Evolutionary conservation across 2,113 vertebrate genomes (phyloP).

Genomic region (Campylomormyrus tamandua): DNA sequence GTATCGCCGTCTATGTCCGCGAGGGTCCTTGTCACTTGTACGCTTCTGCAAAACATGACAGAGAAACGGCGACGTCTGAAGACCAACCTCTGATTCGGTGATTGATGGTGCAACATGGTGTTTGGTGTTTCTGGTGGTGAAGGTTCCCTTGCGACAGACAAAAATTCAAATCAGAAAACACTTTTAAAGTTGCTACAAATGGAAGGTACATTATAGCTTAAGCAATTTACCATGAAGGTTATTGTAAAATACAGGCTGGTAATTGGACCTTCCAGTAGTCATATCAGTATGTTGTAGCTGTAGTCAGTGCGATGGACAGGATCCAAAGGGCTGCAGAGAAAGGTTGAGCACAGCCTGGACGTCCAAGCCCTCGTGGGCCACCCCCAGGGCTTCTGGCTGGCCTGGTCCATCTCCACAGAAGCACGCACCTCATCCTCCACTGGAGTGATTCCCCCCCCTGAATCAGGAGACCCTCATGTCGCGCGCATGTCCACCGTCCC

Average conservation of each 20-base stretch:
- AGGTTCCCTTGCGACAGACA: not conserved
- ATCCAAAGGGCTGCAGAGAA: constrained; percentile 44
- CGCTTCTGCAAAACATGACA: not conserved
- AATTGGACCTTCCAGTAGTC: not conserved
- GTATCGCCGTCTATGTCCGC: not conserved
- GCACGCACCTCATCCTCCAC: constrained; percentile 54
- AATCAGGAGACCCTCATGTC: constrained; percentile 50
- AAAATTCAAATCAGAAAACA: not conserved
- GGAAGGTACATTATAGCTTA: not conserved
- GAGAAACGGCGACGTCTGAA: not conserved
- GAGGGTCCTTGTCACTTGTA: not conserved
- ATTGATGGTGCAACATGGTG: not conserved
- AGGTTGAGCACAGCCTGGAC: constrained; percentile 58
- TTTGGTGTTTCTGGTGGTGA: not conserved
- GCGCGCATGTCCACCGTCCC: constrained; percentile 35
- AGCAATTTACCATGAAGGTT: not conserved
- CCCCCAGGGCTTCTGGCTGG: constrained; percentile 49
- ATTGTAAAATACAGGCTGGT: not conserved
- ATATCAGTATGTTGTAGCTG: not conserved
- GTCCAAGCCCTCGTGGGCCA: constrained; percentile 49
- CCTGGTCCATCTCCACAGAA: constrained; percentile 52
- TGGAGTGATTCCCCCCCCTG: constrained; percentile 51
- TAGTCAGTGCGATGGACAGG: not conserved
- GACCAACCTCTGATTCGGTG: not conserved
- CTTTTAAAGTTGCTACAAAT: not conserved